Base-by-base conservation (phyloP, 2,797 vertebrate genomes). In the Lepilemur ruficaudatus region DNA sequence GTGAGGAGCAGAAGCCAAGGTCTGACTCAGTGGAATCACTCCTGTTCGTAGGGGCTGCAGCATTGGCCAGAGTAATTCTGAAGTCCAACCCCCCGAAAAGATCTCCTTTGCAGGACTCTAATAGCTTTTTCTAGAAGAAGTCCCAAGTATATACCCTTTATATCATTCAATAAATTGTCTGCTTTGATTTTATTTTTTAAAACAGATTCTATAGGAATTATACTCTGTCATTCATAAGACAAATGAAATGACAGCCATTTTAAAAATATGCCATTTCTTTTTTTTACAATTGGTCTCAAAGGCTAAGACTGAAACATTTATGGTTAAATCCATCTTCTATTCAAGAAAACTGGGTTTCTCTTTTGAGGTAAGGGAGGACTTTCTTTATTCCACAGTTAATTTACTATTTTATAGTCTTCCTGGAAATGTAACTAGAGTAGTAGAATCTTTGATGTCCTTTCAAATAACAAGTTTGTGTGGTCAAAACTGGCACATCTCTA, bases 301-400 rank as follows among this genome's bases (percentile, higher is more conserved):
- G 79, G 14, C 76, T 91, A 10, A 93, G 83, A 94, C 86, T 89
- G 59, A 96, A 95, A 78, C 41, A 76, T 76, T 65, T 92, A 43
- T 91, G 78, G 73, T 41, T 69, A 96, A 69, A 75, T 25, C 5
- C 12, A 83, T 70, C 55, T 93, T 96, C 83, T 65, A 79, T 85
- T 93, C 30, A 75, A 75, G 55, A 93, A 65, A 76, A 76, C 32
- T 84, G 57, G 28, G 15, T 84, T 15, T 48, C 75, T 73, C 32
- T 84, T 75, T 82, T 59, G 69, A 83, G 59, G 38, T 23, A 18
- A 46, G 28, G 67, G 72, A 35, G 17, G 30, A 50, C 32, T 82
- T 76, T 83, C 48, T 89, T 86, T 89, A 50, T 79, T 84, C 23
- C n/a, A 70, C 69, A 87, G 46, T 38, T 80, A 32, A 92, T 52